These are phyloP conservation scores for Laticauda laticaudata DNA, from an alignment of 2,113 vertebrate genomes.

Conservation along the genomic window DNA sequence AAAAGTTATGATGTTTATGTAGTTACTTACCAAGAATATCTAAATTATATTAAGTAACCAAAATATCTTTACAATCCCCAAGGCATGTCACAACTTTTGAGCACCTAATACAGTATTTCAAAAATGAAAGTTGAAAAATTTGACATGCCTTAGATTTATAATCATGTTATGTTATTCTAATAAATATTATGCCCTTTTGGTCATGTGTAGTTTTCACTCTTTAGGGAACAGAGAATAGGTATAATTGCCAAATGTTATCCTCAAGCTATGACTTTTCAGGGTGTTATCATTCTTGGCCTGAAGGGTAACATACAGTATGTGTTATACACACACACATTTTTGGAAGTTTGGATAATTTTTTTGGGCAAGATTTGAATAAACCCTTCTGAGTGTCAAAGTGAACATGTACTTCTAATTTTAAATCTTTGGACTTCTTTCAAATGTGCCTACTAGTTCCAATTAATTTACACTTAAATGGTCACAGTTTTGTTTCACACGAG, in stretches of 20 bases:
- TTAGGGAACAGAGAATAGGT: neutral
- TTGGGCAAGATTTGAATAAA: conserved; percentile 24
- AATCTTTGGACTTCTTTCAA: conserved; percentile 39
- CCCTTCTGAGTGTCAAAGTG: neutral
- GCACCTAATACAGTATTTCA: no score
- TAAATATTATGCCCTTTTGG: neutral
- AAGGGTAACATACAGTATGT: neutral
- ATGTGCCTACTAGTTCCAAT: conserved; percentile 41
- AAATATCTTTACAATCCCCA: no score
- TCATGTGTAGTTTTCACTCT: neutral
- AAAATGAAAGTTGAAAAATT: no score
- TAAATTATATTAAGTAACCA: no score
- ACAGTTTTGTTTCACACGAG: conserved; percentile 49
- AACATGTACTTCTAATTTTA: conserved; percentile 38
- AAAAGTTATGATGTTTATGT: no score
- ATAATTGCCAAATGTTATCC: neutral
- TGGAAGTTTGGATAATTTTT: conserved; percentile 28
- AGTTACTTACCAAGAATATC: no score
- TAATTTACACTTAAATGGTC: conserved; percentile 59
- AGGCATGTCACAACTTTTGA: no score
- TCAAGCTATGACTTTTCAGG: neutral
- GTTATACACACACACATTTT: no score
- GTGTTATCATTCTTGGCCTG: neutral
- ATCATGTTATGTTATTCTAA: no score
- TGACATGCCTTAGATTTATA: no score